Conservation (phyloP, 2,888 invertebrate genomes). For the Flabesymbios commensalis region DNA sequence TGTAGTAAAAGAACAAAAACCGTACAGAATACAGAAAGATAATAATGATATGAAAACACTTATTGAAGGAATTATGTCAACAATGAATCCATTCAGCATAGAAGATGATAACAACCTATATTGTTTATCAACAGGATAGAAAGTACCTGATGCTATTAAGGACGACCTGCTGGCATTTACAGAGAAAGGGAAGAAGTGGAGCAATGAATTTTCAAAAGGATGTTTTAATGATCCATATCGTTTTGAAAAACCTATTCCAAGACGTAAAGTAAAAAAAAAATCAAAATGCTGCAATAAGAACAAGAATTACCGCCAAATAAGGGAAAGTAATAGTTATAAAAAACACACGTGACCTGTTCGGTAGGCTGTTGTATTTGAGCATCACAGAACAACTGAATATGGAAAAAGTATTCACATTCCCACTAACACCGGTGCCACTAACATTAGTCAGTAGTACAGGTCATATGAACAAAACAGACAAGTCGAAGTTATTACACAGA, state of each 20-base stretch:
- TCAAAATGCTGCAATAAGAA: conserved; percentile 2
- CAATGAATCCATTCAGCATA: conserved; percentile 14
- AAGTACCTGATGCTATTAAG: not conserved
- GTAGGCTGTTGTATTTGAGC: conserved; percentile 10
- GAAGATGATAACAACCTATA: conserved; percentile 5
- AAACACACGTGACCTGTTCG: conserved; percentile 18
- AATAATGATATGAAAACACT: conserved; percentile 17
- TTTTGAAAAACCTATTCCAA: conserved; percentile 27
- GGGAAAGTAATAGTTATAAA: conserved; percentile 1
- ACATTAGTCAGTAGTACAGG: conserved; percentile 14
- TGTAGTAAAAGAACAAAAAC: conserved; percentile 4
- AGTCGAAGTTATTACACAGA: not conserved
- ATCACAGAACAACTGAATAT: conserved; percentile 6
- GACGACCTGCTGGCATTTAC: conserved; percentile 8
- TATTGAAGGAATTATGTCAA: conserved; percentile 13
- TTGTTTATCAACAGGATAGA: conserved; percentile 12
- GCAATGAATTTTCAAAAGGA: conserved; percentile 18
- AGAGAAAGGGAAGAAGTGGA: conserved; percentile 13
- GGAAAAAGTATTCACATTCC: conserved; percentile 11
- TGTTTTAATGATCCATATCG: conserved; percentile 14
- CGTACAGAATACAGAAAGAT: conserved; percentile 10
- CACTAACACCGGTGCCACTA: conserved; percentile 20
- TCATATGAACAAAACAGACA: conserved; percentile 15
- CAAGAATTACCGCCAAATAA: not conserved
- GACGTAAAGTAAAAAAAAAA: conserved; percentile 23